Conservation (phyloP, 2,888 invertebrate genomes). For the Colostygia pectinataria region DNA sequence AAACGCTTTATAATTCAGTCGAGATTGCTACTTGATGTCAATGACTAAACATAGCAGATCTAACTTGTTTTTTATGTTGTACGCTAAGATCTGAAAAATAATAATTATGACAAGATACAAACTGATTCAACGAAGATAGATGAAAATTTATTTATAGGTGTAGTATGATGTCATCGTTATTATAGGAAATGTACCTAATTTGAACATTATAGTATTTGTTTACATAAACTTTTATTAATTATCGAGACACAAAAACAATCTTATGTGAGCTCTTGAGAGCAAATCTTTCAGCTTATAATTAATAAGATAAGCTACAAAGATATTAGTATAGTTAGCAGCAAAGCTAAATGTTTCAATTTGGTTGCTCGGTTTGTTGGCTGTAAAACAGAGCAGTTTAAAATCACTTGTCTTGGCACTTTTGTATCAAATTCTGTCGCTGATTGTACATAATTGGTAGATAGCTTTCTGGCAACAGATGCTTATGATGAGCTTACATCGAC, state of each 20-base stretch:
- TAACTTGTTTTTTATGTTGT: conserved; percentile 1
- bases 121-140: too few species aligned
- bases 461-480: conserved; percentile 20
- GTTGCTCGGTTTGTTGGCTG: too few species aligned
- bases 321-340: not conserved
- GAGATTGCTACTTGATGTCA: conserved; percentile 26
- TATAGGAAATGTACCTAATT: too few species aligned
- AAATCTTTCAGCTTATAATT: conserved; percentile 5
- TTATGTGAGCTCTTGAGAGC: conserved; percentile 4
- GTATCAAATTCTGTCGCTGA: not conserved
- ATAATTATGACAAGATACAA: not conserved
- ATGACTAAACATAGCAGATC: conserved; percentile 12
- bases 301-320: conserved; percentile 1
- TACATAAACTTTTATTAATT: not conserved
- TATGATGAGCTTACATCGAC: conserved; percentile 26
- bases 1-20: conserved; percentile 34
- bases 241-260: not conserved
- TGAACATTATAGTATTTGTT: too few species aligned
- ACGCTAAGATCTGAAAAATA: not conserved
- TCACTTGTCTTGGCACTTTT: not conserved
- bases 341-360: too few species aligned
- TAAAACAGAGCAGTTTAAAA: too few species aligned
- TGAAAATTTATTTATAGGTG: too few species aligned
- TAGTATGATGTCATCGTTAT: too few species aligned
- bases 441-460: conserved; percentile 14